Conservation (phyloP, 2,888 invertebrate genomes). For the Apamea epomidion region DNA sequence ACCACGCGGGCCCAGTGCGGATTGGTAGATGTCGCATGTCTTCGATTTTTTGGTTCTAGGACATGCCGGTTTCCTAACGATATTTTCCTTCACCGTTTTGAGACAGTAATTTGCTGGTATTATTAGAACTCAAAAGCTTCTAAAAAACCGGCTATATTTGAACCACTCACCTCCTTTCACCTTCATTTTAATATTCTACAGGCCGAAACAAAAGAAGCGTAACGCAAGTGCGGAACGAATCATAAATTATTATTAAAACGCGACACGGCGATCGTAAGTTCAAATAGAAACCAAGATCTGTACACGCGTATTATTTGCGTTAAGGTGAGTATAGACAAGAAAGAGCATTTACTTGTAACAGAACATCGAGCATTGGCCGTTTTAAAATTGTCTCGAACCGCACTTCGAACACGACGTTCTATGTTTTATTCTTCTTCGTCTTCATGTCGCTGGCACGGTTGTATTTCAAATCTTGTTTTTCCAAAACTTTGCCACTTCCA, state of each 20-base stretch:
- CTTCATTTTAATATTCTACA: constrained; percentile 21
- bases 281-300: constrained; percentile 62
- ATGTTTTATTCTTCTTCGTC: neutral
- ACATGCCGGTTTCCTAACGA: neutral
- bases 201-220: constrained; percentile 31
- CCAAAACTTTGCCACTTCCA: too few species aligned
- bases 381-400: neutral
- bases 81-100: neutral
- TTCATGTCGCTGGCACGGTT: too few species aligned
- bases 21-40: neutral
- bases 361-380: neutral
- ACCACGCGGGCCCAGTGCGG: neutral
- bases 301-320: constrained; percentile 56
- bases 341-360: neutral
- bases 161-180: neutral
- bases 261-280: constrained; percentile 51
- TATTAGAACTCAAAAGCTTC: neutral
- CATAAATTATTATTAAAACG: constrained; percentile 58
- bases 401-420: neutral
- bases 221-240: constrained; percentile 26
- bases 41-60: neutral
- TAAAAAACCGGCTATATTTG: neutral
- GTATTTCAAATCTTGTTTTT: too few species aligned
- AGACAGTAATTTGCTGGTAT: neutral
- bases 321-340: neutral